Evolutionary conservation across 2,888 invertebrate genomes (phyloP), one percentile per base, ranked within the genome.

Genomic region (Galerucella calmariensis): DNA sequence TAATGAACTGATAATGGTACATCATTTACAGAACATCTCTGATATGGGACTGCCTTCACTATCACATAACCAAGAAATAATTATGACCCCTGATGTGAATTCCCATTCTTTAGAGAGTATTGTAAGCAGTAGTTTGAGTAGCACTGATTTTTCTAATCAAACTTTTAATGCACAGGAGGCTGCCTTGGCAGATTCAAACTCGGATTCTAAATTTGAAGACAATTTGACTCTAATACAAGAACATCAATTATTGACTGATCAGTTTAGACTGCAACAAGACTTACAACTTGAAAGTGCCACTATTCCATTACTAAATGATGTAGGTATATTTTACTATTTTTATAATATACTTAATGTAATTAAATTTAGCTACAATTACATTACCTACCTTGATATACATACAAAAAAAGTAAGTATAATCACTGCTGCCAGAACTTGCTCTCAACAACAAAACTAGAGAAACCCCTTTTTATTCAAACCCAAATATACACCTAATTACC

Each of bases 141-240:
- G 79, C 65, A 85, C 86, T 66, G 86, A 86, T 72, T 79, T 86
- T 66, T 84, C 86, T 0, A 85, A 86, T 80, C 84, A 86, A 77
- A 85, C 82, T 78, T 78, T 86, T 67, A 82, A 81, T 69, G 79
- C 79, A 41, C 82, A 82, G 66, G 84, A 83, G 72, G 72, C 82
- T 66, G 78, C 83, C 72, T 77, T 86, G 59, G 82, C 83, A 46
- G 83, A 84, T 71, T 73, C 81, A 12, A 77, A 79, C 63, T 81
- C 80, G 24, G 77, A 79, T 69, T 73, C 78, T 65, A 81, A 81
- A 67, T 85, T 83, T 77, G 82, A 81, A 61, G 81, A 83, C 62
- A 85, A 84, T 79, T 81, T 86, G 67, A 82, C 83, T 71, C 79
- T 84, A 67, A 84, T 84, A 67, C 85, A 82, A 75, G 83, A 83